Base-by-base conservation (phyloP, 2,113 vertebrate genomes). In the Nothocercus julius region DNA sequence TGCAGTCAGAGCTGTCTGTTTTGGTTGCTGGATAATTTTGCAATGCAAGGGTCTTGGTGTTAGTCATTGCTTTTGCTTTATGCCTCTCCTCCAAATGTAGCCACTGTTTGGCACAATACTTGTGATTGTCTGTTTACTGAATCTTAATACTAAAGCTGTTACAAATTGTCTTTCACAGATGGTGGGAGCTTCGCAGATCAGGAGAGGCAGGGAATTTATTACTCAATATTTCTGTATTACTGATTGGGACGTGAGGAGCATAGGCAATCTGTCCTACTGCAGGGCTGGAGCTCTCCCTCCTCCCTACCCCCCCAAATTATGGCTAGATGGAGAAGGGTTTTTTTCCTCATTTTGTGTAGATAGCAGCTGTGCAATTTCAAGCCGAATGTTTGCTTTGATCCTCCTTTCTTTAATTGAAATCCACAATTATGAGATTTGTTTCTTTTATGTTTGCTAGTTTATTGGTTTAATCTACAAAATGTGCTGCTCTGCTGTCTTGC, bases 351-450 rank as follows among this genome's bases (percentile, higher is more conserved):
- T 98, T 97, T 97, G 94, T 97, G 95, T 95, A 97, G 98, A 98
- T 97, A 98, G 97, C 98, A 98, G 98, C 98, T 98, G 98, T 97
- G 97, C 95, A 98, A 98, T 98, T 98, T 98, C 97, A 97, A 97
- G 97, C 97, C 97, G 97, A 98, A 98, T 98, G 98, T 98, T 98
- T 98, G 97, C 97, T 98, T 98, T 98, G 97, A 98, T 98, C 97
- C 93, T 97, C 86, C 89, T 98, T 98, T 93, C 98, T 98, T 98
- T 98, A 98, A 98, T 98, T 98, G 98, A 98, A 98, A 98, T 98
- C 97, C 94, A 97, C 98, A 98, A 98, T 98, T 98, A 98, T 98
- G 98, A 98, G 98, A 98, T 98, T 98, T 98, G 97, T 98, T 98
- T 98, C 97, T 98, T 98, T 98, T 98, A 98, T 98, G 98, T 98